Percentiles rank a stretch among this genome's conserved stretches.
Conservation (phyloP, 2,113 vertebrate genomes). For the Phalacrocorax pelagicus region DNA sequence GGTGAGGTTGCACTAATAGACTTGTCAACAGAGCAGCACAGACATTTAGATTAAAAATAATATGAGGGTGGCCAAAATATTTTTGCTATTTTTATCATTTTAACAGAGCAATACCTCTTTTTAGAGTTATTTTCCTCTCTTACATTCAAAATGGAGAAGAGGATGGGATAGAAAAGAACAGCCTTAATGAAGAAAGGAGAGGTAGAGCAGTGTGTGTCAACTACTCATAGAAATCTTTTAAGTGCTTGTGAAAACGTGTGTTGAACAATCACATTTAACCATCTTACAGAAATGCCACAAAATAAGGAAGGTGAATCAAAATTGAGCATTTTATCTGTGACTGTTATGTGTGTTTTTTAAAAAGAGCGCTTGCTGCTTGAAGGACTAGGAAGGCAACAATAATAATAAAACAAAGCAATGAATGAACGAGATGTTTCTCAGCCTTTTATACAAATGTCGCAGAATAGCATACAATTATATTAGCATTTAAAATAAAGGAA, state of each 20-base stretch:
- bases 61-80: not conserved
- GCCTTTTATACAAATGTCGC: slow-evolving; percentile 7
- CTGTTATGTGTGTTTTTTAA: not conserved
- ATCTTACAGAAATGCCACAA: not conserved
- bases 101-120: slow-evolving; percentile 31
- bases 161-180: not conserved
- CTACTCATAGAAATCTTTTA: not conserved
- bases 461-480: not conserved
- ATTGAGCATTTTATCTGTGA: not conserved
- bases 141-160: slow-evolving; percentile 35
- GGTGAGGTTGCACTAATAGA: slow-evolving; percentile 61
- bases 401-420: slow-evolving; percentile 3
- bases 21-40: slow-evolving; percentile 50
- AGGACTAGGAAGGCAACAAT: not conserved
- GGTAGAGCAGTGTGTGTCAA: not conserved
- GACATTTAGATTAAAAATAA: slow-evolving; percentile 52
- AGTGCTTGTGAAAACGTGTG: not conserved
- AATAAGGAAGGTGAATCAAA: not conserved
- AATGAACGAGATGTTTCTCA: not conserved
- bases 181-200: not conserved
- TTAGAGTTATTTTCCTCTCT: slow-evolving; percentile 20
- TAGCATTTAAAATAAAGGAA: slow-evolving; percentile 18
- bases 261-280: not conserved
- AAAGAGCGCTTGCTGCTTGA: not conserved
- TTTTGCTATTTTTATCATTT: slow-evolving; percentile 34